Evolutionary conservation across 2,888 invertebrate species (phyloP), one percentile per base, ranked within the genome.

Genomic region (Fragum sueziense): DNA sequence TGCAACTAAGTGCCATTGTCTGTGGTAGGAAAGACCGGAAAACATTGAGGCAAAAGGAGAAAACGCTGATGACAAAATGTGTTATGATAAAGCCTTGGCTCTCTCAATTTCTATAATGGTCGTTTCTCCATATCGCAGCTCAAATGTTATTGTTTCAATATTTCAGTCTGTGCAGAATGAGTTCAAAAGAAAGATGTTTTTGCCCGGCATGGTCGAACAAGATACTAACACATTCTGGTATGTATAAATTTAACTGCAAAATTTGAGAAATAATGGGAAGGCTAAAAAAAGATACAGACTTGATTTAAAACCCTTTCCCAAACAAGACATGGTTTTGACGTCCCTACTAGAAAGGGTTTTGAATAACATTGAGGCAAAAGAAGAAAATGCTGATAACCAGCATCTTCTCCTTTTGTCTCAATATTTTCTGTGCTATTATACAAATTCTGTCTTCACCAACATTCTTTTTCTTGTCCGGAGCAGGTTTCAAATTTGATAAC

Each of bases 181-280:
- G 34, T 62, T 62, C 34, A 62, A 62, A 29, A 31, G 22, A 22
- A 33, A 62, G 33, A 27, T 62, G 62, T 33, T 62, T 62, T 33
- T 62, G 34, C 62, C 62, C 6, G n/a, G 20, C 9, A 62, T 62
- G 33, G 34, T 62, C 2, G 62, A 31, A 33, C n/a, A 34, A 29
- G 62, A 62, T 29, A 34, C 34, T 7, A 62, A 33, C 27, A 62
- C 6, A 34, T 33, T 62, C 17, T 62, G 62, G 62, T 62, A 33
- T 34, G 20, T 62, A 34, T 33, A 57, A 2, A 11, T 6, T 22
- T 25, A n/a, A 57, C 57, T 57, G 25, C 57, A 22, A 2, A 22
- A 57, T 4, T 11, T 9, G 4, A 2, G 25, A 17, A 22, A n/a
- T 7, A 11, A 54, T 14, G n/a, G 22, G 22, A 54, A n/a, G 7